A percentile compares a stretch with the other conserved stretches of the same genome.
These are phyloP conservation scores for Pyralis farinalis DNA, from an alignment of 2,888 invertebrate genomes.

Conservation along the genomic window DNA sequence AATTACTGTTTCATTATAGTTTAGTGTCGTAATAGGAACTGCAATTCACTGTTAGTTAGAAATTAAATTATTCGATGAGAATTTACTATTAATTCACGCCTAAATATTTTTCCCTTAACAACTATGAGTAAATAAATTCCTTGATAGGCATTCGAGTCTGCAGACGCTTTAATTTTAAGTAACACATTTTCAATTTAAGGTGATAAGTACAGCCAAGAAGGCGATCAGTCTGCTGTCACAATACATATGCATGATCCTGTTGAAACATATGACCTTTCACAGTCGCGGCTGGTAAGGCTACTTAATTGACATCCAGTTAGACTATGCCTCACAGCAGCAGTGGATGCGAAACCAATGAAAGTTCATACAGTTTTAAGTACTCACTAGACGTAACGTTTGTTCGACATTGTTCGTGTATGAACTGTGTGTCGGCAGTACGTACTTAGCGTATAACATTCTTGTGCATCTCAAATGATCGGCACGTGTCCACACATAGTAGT, in stretches of 20 bases:
- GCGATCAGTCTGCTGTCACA: conserved; percentile 46
- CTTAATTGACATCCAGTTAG: conserved; percentile 70
- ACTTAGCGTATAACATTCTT: conserved; percentile 25
- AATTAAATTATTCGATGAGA: conserved; percentile 52
- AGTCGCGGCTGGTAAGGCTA: conserved; percentile 64
- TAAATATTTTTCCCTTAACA: conserved; percentile 30
- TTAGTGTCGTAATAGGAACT: conserved; percentile 73
- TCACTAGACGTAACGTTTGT: conserved; percentile 44
- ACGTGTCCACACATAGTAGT: conserved; percentile 60
- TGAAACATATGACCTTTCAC: conserved; percentile 51
- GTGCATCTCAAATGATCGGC: conserved; percentile 39
- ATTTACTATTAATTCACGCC: conserved; percentile 28
- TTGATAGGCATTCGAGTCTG: conserved; percentile 47
- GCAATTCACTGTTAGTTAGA: conserved; percentile 59
- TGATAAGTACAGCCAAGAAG: conserved; percentile 55
- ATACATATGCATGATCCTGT: conserved; percentile 49
- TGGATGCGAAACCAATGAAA: conserved; percentile 58
- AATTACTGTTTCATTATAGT: conserved; percentile 54
- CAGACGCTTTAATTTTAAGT: conserved; percentile 42
- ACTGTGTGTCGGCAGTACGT: conserved; percentile 15
- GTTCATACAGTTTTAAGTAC: conserved; percentile 58
- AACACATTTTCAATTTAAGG: conserved; percentile 58
- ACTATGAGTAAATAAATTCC: conserved; percentile 34
- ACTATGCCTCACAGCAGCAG: conserved; percentile 35
- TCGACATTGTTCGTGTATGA: conserved; percentile 25